A percentile compares a stretch with the other conserved stretches of the same genome.
Conservation (phyloP, 2,113 vertebrate genomes). For the Myodes glareolus region DNA sequence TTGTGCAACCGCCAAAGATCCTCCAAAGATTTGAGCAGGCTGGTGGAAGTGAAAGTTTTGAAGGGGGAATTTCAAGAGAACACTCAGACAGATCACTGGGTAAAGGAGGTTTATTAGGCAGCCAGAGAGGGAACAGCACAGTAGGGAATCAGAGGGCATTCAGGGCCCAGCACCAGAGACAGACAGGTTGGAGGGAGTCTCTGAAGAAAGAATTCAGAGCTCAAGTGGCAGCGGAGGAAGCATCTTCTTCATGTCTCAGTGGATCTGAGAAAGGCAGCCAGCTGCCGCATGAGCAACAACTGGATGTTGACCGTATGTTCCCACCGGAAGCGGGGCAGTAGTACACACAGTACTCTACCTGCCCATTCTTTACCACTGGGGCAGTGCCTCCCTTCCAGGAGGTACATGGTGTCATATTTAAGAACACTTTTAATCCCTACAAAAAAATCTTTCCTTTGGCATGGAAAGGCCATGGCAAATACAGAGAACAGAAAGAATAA, state of each 20-base stretch:
- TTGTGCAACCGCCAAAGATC: neutral
- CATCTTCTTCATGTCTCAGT: neutral
- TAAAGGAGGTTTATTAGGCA: neutral
- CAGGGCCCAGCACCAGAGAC: neutral
- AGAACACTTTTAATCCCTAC: neutral
- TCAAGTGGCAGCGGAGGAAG: neutral
- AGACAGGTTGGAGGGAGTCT: neutral
- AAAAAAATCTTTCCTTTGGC: constrained; percentile 35
- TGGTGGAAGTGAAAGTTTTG: neutral
- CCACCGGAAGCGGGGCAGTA: neutral
- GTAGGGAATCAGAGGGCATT: neutral
- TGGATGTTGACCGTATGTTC: neutral
- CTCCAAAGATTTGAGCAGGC: neutral
- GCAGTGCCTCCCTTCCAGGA: neutral
- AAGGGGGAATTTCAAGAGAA: neutral
- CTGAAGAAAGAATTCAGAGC: neutral
- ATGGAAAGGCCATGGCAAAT: neutral
- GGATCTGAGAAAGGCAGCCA: neutral
- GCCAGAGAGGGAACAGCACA: neutral
- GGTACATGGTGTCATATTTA: neutral
- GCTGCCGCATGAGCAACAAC: neutral
- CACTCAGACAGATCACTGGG: neutral
- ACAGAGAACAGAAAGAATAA: constrained; percentile 45
- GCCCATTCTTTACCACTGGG: too few species aligned
- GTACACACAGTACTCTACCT: too few species aligned